Evolutionary conservation across 2,888 invertebrate genomes (phyloP), one percentile per base, ranked within the genome.

Genomic region (Empis stercorea): DNA sequence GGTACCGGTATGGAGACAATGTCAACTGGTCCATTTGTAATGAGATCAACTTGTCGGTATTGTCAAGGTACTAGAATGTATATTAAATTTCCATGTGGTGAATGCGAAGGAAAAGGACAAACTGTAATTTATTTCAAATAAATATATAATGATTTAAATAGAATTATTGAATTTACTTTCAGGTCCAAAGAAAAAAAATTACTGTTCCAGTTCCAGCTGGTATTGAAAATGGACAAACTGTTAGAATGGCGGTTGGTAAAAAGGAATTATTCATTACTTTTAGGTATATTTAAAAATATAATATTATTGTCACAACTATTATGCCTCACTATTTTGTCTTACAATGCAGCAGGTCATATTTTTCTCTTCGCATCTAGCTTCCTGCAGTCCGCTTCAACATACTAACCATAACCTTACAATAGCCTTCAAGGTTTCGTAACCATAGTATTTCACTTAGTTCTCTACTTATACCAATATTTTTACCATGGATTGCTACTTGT

Each of bases 1-100:
- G 99, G 99, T 10, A 87, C 91, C 4, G 99, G 99, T 48, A 92
- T 94, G 84, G 91, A 93, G 70, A 88, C 89, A 10, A 81, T 91
- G 54, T 80, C 81, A 15, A 81, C 84, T 54, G 96, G 96, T 27
- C 95, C 95, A 45, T 97, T 96, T 71, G 84, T 96, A 23, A 96
- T 97, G 95, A 76, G 94, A 46, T 88, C 92, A 3, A 94, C 96
- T 0, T 97, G 96, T 64, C 76, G 95, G 46, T 84, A 86, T 56
- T 95, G 94, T 61, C 84, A 86, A 59, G 95, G 95, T 1, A 78
- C 84, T 0, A 78, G 89, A 48, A 80, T 87, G 72, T 79, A 83
- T 55, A 95, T 97, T 50, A 89, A 89, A 63, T 82, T 79, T 63
- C 95, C 95, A 1, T 99, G 97, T 61, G 61, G 64, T 0, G 94